Conservation (phyloP, 2,797 vertebrate species). For the Pagetopsis macropterus region DNA sequence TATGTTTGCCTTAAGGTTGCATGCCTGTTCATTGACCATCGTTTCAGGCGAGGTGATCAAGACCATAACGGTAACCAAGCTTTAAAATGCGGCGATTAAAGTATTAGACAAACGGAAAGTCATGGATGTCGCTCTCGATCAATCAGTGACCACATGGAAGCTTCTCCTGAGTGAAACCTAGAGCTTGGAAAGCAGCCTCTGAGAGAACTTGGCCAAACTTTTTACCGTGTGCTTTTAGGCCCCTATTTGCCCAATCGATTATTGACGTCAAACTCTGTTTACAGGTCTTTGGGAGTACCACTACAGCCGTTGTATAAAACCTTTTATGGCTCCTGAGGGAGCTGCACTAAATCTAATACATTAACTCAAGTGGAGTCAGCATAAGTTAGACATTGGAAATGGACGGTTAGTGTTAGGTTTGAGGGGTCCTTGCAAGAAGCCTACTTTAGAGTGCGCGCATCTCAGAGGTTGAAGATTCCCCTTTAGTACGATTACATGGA, state of each 20-base stretch:
- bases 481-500: slow-evolving; percentile 11
- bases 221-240: slow-evolving; percentile 10
- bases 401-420: no score
- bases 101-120: slow-evolving; percentile 9
- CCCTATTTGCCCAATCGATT: slow-evolving; percentile 3
- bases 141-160: slow-evolving; percentile 27
- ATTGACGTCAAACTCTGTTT: slow-evolving; percentile 10
- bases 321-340: neutral
- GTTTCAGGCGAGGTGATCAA: slow-evolving; percentile 8
- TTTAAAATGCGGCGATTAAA: slow-evolving; percentile 13
- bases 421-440: slow-evolving; percentile 3
- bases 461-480: slow-evolving; percentile 18
- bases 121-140: slow-evolving; percentile 12
- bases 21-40: no score
- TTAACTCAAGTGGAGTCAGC: neutral
- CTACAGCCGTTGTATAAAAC: neutral
- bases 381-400: neutral
- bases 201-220: slow-evolving; percentile 6
- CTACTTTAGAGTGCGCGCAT: neutral
- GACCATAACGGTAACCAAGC: slow-evolving; percentile 14
- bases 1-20: no score
- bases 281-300: neutral
- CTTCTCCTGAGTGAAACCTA: neutral
- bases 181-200: neutral
- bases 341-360: neutral